These are phyloP conservation scores for Heptranchias perlo DNA, from an alignment of 2,113 vertebrate species.

Conservation along the genomic window DNA sequence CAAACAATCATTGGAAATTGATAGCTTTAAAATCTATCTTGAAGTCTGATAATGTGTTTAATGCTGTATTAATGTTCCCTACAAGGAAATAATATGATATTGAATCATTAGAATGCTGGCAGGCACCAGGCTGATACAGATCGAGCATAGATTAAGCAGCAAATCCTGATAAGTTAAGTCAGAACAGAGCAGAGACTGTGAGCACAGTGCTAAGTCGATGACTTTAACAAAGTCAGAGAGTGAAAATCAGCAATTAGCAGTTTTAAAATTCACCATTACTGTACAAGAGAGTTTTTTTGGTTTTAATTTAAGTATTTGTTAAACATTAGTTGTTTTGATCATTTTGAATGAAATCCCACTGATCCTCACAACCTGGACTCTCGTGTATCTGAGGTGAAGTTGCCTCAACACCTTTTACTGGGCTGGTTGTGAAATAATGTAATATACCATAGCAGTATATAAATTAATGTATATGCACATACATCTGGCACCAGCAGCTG, in stretches of 20 bases:
- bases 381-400: not conserved
- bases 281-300: not conserved
- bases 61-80: not conserved
- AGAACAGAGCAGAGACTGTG: not conserved
- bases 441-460: not conserved
- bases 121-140: not conserved
- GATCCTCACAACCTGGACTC: not conserved
- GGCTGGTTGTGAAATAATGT: not conserved
- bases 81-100: not conserved
- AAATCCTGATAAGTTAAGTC: not conserved
- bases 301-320: not conserved
- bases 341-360: not conserved
- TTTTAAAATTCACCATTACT: not conserved
- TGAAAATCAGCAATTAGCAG: not conserved
- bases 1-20: not conserved
- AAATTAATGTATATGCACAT: too few species aligned
- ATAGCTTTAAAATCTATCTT: not conserved
- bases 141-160: not conserved
- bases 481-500: too few species aligned
- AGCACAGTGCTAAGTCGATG: not conserved
- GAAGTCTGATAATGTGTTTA: not conserved
- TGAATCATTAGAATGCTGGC: not conserved
- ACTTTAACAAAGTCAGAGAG: constrained; percentile 2
- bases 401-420: not conserved
- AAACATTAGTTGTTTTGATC: not conserved